Percentiles rank a stretch among this genome's conserved stretches.
Conservation (phyloP, 30 jellyfish, hydroid and myxozoan genomes). For the Clytia hemisphaerica region DNA sequence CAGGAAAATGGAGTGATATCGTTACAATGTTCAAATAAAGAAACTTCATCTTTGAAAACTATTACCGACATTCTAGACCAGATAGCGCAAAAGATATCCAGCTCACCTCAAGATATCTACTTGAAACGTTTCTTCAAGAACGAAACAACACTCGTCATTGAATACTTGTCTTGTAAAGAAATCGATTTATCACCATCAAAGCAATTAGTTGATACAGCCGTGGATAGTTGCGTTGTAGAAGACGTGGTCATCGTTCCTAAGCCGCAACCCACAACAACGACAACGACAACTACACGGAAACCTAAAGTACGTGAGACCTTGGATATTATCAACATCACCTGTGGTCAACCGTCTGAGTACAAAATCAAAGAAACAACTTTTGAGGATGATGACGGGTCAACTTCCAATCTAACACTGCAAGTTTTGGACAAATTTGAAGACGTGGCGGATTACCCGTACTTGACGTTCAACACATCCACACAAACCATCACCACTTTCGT, state of each 20-base stretch:
- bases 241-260: background rate
- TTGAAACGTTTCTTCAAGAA: background rate
- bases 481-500: background rate
- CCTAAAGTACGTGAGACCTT: background rate
- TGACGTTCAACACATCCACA: background rate
- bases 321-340: background rate
- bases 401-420: background rate
- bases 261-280: background rate
- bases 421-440: background rate
- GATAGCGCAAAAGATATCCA: background rate
- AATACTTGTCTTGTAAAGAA: background rate
- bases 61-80: background rate
- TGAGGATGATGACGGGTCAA: background rate
- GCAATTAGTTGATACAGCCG: background rate
- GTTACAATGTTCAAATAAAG: too few species aligned
- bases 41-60: background rate
- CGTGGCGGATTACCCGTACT: background rate
- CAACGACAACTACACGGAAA: background rate
- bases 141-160: background rate
- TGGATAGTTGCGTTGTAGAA: background rate
- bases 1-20: background rate
- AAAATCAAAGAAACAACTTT: constrained; percentile 12
- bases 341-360: constrained; percentile 22
- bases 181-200: background rate
- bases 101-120: background rate